Percentiles rank a stretch among this genome's conserved stretches.
Conservation (phyloP, 2,888 invertebrate genomes). For the Drosophila antonietae region DNA sequence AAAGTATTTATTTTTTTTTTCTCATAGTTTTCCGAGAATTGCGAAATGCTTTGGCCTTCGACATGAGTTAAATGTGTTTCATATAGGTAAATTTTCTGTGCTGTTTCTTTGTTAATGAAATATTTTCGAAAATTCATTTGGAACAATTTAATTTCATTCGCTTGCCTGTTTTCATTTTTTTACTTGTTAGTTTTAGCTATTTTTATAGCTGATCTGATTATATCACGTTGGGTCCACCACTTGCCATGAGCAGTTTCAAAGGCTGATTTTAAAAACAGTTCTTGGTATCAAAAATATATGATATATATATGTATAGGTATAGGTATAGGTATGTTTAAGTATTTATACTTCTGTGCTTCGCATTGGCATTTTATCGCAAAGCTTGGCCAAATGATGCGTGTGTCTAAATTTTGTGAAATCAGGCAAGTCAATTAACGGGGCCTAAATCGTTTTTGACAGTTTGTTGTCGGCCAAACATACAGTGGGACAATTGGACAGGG, state of each 20-base stretch:
- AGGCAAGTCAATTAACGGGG: constrained; percentile 49
- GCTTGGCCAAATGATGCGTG: constrained; percentile 52
- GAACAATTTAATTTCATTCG: constrained; percentile 5
- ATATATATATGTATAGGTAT: not conserved
- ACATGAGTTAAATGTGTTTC: constrained; percentile 7
- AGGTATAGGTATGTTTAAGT: not conserved
- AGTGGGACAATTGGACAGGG: constrained; percentile 15
- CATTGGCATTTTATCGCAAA: constrained; percentile 52
- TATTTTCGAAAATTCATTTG: constrained; percentile 29
- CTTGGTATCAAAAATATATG: constrained; percentile 43
- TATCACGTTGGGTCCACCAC: constrained; percentile 14
- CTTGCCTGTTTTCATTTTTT: constrained; percentile 23
- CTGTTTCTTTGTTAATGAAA: constrained; percentile 60
- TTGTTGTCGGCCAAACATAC: constrained; percentile 44
- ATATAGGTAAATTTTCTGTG: constrained; percentile 44
- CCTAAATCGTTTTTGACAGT: constrained; percentile 62
- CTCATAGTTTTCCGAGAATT: not conserved
- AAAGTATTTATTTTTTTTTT: constrained; percentile 4
- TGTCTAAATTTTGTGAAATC: constrained; percentile 59
- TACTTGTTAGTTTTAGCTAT: constrained; percentile 49
- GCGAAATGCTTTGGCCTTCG: constrained; percentile 31
- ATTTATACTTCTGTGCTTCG: constrained; percentile 6
- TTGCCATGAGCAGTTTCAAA: constrained; percentile 51
- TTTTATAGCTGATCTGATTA: constrained; percentile 55
- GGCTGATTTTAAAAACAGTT: constrained; percentile 39